Base-by-base conservation (phyloP, 1,140 invertebrate genomes). In the Nylanderia fulva region DNA sequence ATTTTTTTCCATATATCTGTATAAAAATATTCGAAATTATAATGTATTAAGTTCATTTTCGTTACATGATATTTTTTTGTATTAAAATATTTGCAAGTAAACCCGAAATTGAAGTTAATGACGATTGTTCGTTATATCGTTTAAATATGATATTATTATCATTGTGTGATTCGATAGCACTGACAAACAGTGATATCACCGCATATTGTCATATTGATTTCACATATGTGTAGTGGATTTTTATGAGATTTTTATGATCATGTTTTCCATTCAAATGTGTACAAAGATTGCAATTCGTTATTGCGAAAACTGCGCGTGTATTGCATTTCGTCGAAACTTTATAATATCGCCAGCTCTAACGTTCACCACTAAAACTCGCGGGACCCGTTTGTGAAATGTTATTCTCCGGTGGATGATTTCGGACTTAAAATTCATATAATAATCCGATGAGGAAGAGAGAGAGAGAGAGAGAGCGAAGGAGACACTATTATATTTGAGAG, bases 361-460 rank as follows among this genome's bases (percentile, higher is more conserved):
- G n/a, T 27, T 27, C 24, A 4, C 9, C 15, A 29, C 63, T 63
- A 76, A 76, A 61, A 76, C 27, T 76, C 39, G 24, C 39, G 74
- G 24, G 36, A 33, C 3, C 29, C 6, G 18, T 76, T 29, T 11
- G 56, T 24, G 39, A 45, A 61, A 75, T 61, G 13, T 24, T 56
- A 56, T 72, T 33, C 18, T 9, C 21, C 18, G 54, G 13, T 27
- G 15, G 3, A 29, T 29, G 11, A 58, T 58, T 11, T n/a, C 3
- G 33, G 33, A 7, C 33, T 39, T 39, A 11, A 76, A 45, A 21
- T 76, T 13, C 24, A 36, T 61, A 60, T 42, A n/a, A n/a, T 42
- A 75, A 75, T 75, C 21, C 18, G 58, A 60, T 8, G 69, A n/a
- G n/a, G n/a, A n/a, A 56, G n/a, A 54, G 18, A 11, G 18, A 54